Conservation (phyloP, 2,113 vertebrate genomes). For the Cardinalis cardinalis region DNA sequence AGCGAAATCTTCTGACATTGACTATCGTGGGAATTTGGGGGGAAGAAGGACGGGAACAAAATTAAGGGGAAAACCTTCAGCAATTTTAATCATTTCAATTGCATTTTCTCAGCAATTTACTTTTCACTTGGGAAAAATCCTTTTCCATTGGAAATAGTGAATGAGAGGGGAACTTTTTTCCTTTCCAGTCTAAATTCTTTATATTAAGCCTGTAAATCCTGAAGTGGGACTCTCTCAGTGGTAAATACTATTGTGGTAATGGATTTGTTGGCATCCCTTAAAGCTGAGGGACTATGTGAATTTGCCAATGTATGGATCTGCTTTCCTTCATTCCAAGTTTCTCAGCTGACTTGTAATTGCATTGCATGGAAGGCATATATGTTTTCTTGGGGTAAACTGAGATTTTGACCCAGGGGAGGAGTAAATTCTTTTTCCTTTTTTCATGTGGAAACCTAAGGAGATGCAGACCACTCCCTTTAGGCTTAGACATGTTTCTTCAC, state of each 20-base stretch:
- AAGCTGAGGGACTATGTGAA: constrained; percentile 52
- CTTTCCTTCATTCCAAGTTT: constrained; percentile 60
- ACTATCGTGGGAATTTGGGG: constrained; percentile 40
- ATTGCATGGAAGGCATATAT: neutral
- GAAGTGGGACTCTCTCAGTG: neutral
- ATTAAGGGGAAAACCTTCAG: constrained; percentile 32
- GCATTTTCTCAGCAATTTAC: constrained; percentile 63
- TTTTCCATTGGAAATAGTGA: constrained; percentile 44
- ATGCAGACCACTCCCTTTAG: neutral
- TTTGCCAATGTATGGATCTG: constrained; percentile 55
- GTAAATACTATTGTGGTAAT: constrained; percentile 49
- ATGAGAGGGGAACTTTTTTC: constrained; percentile 10
- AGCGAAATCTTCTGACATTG: constrained; percentile 41
- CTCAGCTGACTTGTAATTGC: constrained; percentile 54
- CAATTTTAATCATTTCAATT: constrained; percentile 59
- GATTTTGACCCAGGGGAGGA: constrained; percentile 16
- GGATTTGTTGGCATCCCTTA: constrained; percentile 61
- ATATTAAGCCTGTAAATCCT: constrained; percentile 55
- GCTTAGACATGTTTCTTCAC: neutral
- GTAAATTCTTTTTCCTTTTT: constrained; percentile 2
- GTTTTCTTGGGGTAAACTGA: constrained; percentile 17
- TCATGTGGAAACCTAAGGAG: neutral
- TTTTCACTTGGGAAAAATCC: constrained; percentile 59
- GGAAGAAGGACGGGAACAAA: neutral
- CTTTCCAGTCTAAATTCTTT: constrained; percentile 21